Evolutionary conservation across 2,888 invertebrate genomes (phyloP).

Genomic region (Tricholauxania praeusta): DNA sequence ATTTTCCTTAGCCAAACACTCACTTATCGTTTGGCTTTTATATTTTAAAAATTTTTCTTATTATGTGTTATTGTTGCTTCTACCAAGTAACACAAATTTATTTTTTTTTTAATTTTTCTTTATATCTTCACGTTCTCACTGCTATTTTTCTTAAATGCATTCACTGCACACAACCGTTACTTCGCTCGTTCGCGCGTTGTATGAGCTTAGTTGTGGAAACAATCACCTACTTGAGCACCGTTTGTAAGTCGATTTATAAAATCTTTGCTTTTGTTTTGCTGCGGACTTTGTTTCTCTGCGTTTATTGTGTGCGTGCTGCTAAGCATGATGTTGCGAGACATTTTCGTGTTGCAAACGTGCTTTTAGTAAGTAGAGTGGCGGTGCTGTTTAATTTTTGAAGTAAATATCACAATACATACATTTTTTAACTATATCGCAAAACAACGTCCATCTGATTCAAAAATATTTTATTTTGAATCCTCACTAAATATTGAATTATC

Average conservation of each 20-base stretch:
- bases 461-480: no score
- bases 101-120: no score
- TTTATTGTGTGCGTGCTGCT: not conserved
- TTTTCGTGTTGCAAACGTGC: not conserved
- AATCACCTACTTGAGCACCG: conserved; percentile 9
- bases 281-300: not conserved
- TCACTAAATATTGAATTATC: no score
- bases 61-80: not conserved
- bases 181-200: conserved; percentile 19
- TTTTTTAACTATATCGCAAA: no score
- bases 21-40: not conserved
- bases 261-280: not conserved
- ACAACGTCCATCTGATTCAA: no score
- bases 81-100: no score
- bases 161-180: conserved; percentile 10
- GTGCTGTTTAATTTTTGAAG: not conserved
- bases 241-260: conserved; percentile 1
- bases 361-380: not conserved
- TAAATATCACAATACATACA: not conserved
- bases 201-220: conserved; percentile 5
- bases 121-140: no score
- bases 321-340: not conserved
- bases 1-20: not conserved
- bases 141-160: not conserved
- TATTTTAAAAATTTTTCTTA: not conserved